These are phyloP conservation scores for Nebria salina DNA, from an alignment of 2,888 invertebrate species.

Conservation along the genomic window DNA sequence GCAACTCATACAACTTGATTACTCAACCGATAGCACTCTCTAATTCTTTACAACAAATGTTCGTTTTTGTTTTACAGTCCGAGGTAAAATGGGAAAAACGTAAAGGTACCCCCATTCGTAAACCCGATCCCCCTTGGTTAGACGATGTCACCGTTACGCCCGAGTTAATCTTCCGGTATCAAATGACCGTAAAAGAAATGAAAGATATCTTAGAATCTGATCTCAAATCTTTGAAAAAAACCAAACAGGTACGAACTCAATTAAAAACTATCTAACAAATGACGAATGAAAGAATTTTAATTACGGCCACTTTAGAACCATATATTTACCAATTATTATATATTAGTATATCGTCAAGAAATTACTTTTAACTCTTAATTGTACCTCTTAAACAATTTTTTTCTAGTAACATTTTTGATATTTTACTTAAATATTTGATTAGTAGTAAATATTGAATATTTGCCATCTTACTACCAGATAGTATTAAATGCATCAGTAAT, in stretches of 20 bases:
- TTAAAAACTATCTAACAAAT: background rate
- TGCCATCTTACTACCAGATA: no score
- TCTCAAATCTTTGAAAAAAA: constrained; percentile 65
- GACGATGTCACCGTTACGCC: constrained; percentile 73
- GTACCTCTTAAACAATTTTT: no score
- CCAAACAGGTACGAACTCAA: constrained; percentile 65
- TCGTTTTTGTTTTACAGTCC: constrained; percentile 11
- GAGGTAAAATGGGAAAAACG: constrained; percentile 59
- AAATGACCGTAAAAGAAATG: constrained; percentile 67
- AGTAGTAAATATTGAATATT: no score
- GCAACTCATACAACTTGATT: background rate
- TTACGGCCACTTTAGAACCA: no score
- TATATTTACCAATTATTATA: no score
- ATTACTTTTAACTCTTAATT: no score
- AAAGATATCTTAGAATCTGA: constrained; percentile 73
- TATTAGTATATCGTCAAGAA: no score
- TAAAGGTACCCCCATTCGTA: constrained; percentile 62
- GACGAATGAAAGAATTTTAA: no score
- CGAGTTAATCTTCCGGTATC: constrained; percentile 76
- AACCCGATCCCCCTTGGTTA: constrained; percentile 73
- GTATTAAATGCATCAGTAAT: no score
- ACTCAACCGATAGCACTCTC: background rate
- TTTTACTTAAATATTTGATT: no score
- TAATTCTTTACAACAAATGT: constrained; percentile 8
- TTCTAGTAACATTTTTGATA: no score